Percentiles rank a stretch among this genome's conserved stretches.
Conservation (phyloP, 2,888 invertebrate species). For the Lutraria lutraria region DNA sequence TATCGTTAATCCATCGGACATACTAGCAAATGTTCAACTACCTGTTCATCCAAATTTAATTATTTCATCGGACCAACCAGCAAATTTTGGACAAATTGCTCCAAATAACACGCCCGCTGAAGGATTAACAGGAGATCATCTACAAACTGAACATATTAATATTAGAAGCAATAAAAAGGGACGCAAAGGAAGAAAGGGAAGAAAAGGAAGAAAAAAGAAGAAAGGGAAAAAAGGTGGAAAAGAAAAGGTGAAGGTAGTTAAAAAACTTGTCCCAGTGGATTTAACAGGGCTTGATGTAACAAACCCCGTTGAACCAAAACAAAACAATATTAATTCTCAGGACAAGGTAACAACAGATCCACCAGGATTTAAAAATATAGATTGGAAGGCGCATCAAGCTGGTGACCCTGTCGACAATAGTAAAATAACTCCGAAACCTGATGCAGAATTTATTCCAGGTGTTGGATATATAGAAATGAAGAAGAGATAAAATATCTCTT, state of each 20-base stretch:
- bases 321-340: not conserved
- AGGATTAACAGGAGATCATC: not conserved
- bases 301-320: not conserved
- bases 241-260: not conserved
- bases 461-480: not conserved
- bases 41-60: not conserved
- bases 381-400: constrained; percentile 9
- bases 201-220: not conserved
- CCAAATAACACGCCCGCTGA: not conserved
- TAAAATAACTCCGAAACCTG: not conserved
- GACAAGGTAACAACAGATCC: not conserved
- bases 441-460: not conserved
- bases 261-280: not conserved
- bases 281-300: not conserved
- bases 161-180: not conserved
- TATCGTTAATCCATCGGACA: not conserved
- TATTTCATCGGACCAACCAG: not conserved
- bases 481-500: not conserved
- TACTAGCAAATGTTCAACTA: not conserved
- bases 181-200: constrained; percentile 27
- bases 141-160: not conserved
- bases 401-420: not conserved
- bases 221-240: constrained; percentile 5
- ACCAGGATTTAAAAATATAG: constrained; percentile 3
- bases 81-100: not conserved